Base-by-base conservation (phyloP, 2,797 vertebrate genomes). In the Mus spretus region DNA sequence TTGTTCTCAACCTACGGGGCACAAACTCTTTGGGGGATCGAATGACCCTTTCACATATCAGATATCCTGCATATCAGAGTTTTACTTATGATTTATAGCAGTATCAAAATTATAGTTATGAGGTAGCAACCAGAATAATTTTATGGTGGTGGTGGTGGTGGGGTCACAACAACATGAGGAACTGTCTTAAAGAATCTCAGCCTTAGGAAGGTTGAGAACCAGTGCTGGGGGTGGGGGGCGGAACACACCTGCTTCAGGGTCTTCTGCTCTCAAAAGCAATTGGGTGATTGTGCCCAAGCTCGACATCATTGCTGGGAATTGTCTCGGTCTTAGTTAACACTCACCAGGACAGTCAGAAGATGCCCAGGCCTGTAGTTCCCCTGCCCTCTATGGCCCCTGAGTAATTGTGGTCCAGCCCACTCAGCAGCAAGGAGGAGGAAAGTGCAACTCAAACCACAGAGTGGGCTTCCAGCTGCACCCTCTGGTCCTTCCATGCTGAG, bases 351-450 rank as follows among this genome's bases (percentile, higher is more conserved):
- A 86, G 91, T 50, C 61, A 79, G 81, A 92, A 93, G 63, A 20
- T 13, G 20, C 87, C 40, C 37, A 28, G 22, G 74, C 94, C 74
- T 92, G 97, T 95, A 95, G 87, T 98, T 98, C 98, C 96, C 95
- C 94, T 65, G 59, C 47, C 50, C 7, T 40, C 80, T 10, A 19
- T 1, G 31, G 84, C 15, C 59, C 50, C 24, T 97, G 98, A 98
- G 97, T 98, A 98, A 98, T 97, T 93, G 85, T 93, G 86, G 78
- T 28, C 3, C 63, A 26, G 96, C 80, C 86, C 82, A 92, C 89
- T 97, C 97, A 47, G 89, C 40, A 93, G 88, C 95, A 55, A 63
- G 98, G 98, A 97, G 98, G 98, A 93, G n/a, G n/a, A n/a, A n/a
- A n/a, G 94, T 10, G 98, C 98, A 98, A 97, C 95, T 95, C 98